phyloP scores from a whole-genome alignment of 1,140 invertebrate species.

The Lordiphosa stackelbergi region DNA sequence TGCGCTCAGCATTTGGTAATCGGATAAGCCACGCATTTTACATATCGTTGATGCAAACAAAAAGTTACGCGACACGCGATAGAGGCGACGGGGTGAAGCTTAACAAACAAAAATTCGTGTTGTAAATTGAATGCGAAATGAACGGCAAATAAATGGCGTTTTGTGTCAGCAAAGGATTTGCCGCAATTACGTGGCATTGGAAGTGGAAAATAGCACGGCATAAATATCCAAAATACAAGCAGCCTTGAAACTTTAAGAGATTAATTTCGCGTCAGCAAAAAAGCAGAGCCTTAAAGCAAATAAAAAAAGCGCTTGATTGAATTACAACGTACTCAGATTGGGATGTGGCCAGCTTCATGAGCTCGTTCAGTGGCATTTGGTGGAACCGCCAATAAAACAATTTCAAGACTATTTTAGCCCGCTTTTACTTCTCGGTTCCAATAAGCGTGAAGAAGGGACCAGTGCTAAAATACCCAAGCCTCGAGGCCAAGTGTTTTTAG shows the following conservation, averaged over 20 bases:
- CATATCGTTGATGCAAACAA: slow-evolving; percentile 45
- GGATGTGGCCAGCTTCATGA: slow-evolving; percentile 18
- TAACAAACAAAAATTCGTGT: slow-evolving; percentile 51
- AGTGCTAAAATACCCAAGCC: background rate
- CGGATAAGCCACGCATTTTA: slow-evolving; percentile 56
- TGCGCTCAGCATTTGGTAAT: slow-evolving; percentile 40
- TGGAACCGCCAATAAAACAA: slow-evolving; percentile 26
- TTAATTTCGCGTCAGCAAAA: slow-evolving; percentile 22
- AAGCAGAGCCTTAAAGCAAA: slow-evolving; percentile 17
- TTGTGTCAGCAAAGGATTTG: slow-evolving; percentile 50
- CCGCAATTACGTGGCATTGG: slow-evolving; percentile 37
- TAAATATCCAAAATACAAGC: slow-evolving; percentile 46
- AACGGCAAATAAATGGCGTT: slow-evolving; percentile 16
- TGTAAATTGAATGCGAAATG: slow-evolving; percentile 37
- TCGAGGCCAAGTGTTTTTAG: background rate
- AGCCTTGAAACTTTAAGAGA: slow-evolving; percentile 34
- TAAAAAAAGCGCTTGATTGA: slow-evolving; percentile 26
- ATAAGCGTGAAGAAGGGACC: no score
- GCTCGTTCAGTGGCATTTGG: slow-evolving; percentile 8
- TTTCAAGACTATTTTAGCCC: slow-evolving; percentile 28
- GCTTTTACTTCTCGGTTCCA: no score
- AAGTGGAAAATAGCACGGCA: slow-evolving; percentile 30
- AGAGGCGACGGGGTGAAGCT: slow-evolving; percentile 27
- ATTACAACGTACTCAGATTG: background rate
- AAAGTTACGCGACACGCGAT: slow-evolving; percentile 14